Percentiles rank a stretch among this genome's conserved stretches.
phyloP scores from a whole-genome alignment of 2,888 invertebrate species.

The Habrosyne pyritoides region DNA sequence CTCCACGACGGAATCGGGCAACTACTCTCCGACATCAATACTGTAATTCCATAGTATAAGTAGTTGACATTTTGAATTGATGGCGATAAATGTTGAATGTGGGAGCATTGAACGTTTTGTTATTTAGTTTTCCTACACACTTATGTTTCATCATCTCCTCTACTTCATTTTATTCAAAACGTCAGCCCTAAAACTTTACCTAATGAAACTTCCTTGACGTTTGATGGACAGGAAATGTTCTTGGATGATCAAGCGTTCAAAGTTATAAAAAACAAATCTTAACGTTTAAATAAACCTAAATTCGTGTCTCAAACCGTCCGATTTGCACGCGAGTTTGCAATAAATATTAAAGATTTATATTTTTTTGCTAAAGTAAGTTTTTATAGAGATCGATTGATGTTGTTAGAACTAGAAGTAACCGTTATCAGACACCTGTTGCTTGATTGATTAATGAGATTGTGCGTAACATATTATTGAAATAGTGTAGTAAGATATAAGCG shows the following conservation, averaged over 20 bases:
- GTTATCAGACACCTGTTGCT: background rate
- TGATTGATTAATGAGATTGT: background rate
- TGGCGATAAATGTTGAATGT: background rate
- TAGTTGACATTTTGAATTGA: background rate
- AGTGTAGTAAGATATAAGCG: background rate
- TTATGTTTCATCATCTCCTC: background rate
- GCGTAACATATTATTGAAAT: constrained; percentile 1
- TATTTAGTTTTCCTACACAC: background rate
- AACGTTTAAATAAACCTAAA: background rate
- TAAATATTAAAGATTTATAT: constrained; percentile 10
- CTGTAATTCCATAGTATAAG: background rate
- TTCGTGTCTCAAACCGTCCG: background rate
- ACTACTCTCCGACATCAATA: constrained; percentile 28
- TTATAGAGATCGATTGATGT: constrained; percentile 1
- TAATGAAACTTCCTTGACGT: background rate
- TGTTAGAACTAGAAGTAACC: background rate
- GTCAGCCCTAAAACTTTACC: background rate
- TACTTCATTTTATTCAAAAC: background rate
- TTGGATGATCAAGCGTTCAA: background rate
- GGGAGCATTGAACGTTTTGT: background rate
- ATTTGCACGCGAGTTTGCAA: background rate
- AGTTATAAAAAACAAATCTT: background rate
- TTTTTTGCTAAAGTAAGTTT: background rate
- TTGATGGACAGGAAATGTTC: background rate
- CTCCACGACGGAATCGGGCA: constrained; percentile 32